These are phyloP conservation scores for Stercorarius parasiticus DNA, from an alignment of 2,113 vertebrate genomes.

Conservation along the genomic window DNA sequence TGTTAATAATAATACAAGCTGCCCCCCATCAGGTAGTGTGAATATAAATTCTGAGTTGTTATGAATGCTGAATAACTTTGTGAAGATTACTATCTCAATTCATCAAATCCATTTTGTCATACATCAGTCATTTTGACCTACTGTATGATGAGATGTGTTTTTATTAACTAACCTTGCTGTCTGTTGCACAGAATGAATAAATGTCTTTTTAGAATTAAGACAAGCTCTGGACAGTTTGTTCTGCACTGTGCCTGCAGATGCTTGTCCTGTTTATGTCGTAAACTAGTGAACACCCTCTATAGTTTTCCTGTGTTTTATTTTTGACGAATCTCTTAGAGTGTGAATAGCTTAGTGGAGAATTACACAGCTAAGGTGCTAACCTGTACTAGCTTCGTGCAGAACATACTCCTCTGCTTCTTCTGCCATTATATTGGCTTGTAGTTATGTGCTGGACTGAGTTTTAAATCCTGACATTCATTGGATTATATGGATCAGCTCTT, in stretches of 20 bases:
- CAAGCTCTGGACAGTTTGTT: background rate
- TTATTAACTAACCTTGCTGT: constrained; percentile 25
- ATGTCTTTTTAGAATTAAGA: background rate
- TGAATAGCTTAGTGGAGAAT: constrained; percentile 32
- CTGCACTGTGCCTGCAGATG: background rate
- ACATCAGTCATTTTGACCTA: constrained; percentile 37
- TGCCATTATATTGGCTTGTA: background rate
- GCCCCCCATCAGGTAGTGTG: constrained; percentile 32
- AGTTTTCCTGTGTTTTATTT: constrained; percentile 33
- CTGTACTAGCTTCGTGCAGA: background rate
- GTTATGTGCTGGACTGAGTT: constrained; percentile 40
- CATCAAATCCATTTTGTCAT: constrained; percentile 22
- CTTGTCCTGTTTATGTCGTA: background rate
- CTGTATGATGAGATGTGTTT: constrained; percentile 17
- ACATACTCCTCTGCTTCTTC: background rate
- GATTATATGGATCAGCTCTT: constrained; percentile 60
- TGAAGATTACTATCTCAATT: constrained; percentile 24
- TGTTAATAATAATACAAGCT: constrained; percentile 47
- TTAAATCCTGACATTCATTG: constrained; percentile 68
- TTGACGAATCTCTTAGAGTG: constrained; percentile 26
- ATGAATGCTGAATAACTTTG: constrained; percentile 33
- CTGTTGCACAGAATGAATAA: background rate
- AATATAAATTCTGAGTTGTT: constrained; percentile 47
- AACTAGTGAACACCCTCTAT: background rate
- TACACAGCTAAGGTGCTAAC: constrained; percentile 22